Percentiles rank a stretch among this genome's conserved stretches.
phyloP scores from a whole-genome alignment of 2,888 invertebrate genomes.

The Mimachlamys varia region DNA sequence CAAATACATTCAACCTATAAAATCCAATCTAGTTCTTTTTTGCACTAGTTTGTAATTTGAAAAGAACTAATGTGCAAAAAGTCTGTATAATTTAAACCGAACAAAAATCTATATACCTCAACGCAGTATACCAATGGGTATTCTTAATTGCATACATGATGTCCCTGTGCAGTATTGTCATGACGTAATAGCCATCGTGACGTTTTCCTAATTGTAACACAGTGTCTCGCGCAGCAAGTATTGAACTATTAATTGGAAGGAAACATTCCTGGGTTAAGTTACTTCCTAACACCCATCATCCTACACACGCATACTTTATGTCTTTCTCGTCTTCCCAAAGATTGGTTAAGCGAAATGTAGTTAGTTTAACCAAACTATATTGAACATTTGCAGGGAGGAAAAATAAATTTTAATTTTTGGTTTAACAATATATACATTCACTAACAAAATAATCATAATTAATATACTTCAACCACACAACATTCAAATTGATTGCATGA shows the following conservation, averaged over 20 bases:
- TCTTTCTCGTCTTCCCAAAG: background rate
- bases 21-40: background rate
- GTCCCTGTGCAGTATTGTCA: background rate
- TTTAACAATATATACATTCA: no score
- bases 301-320: background rate
- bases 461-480: no score
- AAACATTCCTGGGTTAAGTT: background rate
- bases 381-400: no score
- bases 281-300: background rate
- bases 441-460: no score
- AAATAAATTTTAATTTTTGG: no score
- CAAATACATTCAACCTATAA: background rate
- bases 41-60: background rate
- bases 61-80: background rate
- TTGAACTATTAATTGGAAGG: slow-evolving; percentile 18
- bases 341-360: background rate
- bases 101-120: background rate
- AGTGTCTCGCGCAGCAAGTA: background rate
- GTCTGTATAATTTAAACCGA: background rate
- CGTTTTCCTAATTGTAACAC: background rate
- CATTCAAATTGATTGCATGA: no score
- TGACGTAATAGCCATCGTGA: background rate
- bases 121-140: background rate
- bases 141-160: background rate
- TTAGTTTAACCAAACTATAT: background rate